These are phyloP conservation scores for Zygaena filipendulae DNA, from an alignment of 2,888 invertebrate species.

Conservation along the genomic window DNA sequence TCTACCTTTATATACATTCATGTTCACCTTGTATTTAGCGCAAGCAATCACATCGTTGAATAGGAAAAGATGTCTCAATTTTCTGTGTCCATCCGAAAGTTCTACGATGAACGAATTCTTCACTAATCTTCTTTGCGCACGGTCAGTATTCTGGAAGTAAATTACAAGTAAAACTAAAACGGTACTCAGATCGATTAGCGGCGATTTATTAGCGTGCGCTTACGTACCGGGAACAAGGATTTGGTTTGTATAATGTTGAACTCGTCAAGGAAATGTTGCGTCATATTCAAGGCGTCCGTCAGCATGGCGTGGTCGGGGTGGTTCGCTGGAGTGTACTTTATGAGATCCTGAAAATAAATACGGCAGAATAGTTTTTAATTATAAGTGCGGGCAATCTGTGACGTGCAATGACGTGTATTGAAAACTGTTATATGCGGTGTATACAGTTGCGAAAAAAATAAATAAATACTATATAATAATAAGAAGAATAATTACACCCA, in stretches of 20 bases:
- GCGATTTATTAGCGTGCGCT: conserved; percentile 3
- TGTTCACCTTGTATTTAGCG: conserved; percentile 92
- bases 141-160: conserved; percentile 73
- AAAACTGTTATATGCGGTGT: no score
- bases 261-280: conserved; percentile 90
- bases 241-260: conserved; percentile 89
- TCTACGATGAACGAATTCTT: conserved; percentile 97
- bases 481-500: no score
- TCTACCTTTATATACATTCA: no score
- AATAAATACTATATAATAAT: no score
- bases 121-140: conserved; percentile 87
- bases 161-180: conserved; percentile 4
- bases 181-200: conserved; percentile 5
- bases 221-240: conserved; percentile 81
- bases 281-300: conserved; percentile 84
- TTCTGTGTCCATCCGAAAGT: conserved; percentile 87
- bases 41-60: conserved; percentile 96
- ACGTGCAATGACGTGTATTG: no score
- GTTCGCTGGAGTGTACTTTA: conserved; percentile 80
- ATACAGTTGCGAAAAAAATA: no score
- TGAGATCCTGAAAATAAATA: conserved; percentile 71
- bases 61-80: conserved; percentile 91
- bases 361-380: conserved; percentile 1
- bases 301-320: conserved; percentile 84
- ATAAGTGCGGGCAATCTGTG: no score